phyloP scores from a whole-genome alignment of 2,797 vertebrate species.

The Momotus momota region DNA sequence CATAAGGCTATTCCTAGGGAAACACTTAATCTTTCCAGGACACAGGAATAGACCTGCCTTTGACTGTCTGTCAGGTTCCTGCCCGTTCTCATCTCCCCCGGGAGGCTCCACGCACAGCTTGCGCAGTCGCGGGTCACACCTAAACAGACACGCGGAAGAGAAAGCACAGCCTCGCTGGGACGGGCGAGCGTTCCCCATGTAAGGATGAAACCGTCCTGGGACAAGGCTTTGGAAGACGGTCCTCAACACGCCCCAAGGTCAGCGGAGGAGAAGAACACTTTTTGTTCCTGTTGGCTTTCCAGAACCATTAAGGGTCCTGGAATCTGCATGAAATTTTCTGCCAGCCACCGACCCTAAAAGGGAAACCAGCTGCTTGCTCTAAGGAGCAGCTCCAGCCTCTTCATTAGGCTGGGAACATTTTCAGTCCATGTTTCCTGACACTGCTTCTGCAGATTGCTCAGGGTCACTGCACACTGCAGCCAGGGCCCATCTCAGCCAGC shows the following conservation, averaged over 20 bases:
- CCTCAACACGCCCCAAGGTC: slow-evolving; percentile 8
- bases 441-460: fast-evolving
- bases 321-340: slow-evolving; percentile 38
- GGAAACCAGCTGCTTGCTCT: slow-evolving; percentile 34
- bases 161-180: not conserved
- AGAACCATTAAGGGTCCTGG: slow-evolving; percentile 60
- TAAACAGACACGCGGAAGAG: not conserved
- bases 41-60: slow-evolving; percentile 28
- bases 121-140: not conserved
- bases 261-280: slow-evolving; percentile 30
- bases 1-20: slow-evolving; percentile 15
- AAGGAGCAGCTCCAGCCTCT: slow-evolving; percentile 15
- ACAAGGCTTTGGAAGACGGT: not conserved
- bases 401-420: not conserved
- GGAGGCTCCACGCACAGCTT: not conserved
- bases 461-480: not conserved
- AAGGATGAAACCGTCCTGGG: not conserved
- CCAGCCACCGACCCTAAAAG: slow-evolving; percentile 37
- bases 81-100: not conserved
- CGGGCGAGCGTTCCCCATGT: not conserved
- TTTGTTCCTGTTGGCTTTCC: slow-evolving; percentile 38
- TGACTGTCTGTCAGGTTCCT: not conserved
- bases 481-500: not conserved
- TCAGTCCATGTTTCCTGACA: not conserved
- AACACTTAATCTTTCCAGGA: slow-evolving; percentile 15